Percentiles rank a stretch among this genome's conserved stretches.
phyloP scores from a whole-genome alignment of 2,797 vertebrate genomes.

The Phyllotis vaccarum region DNA sequence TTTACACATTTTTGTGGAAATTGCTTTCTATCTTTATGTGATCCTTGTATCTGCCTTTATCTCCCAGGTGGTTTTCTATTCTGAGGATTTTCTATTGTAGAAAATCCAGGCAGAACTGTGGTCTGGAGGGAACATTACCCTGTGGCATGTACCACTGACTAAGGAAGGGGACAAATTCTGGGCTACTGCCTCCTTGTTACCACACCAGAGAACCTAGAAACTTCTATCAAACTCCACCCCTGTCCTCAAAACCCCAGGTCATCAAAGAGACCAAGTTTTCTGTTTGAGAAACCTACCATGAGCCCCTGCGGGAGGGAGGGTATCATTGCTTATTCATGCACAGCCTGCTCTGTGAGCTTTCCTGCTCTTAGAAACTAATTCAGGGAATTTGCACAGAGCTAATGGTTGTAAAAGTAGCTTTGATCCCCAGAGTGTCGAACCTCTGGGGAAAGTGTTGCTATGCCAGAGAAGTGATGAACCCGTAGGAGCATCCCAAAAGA shows the following conservation, averaged over 20 bases:
- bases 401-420: constrained; percentile 18
- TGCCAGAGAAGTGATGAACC: neutral
- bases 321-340: constrained; percentile 52
- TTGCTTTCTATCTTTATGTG: neutral
- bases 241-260: constrained; percentile 1
- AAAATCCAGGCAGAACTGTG: neutral
- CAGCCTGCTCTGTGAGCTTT: neutral
- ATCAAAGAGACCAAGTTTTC: neutral
- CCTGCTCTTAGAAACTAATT: constrained; percentile 37
- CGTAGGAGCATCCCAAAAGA: neutral
- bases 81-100: neutral
- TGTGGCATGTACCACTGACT: neutral
- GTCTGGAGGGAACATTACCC: neutral
- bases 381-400: constrained; percentile 60
- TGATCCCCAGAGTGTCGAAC: constrained; percentile 21
- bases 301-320: constrained; percentile 7
- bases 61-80: neutral
- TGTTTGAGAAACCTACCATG: neutral
- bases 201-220: neutral
- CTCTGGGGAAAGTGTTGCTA: neutral
- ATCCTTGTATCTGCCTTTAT: neutral
- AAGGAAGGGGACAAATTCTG: neutral
- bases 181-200: neutral
- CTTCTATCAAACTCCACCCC: neutral
- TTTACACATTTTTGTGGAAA: neutral